Evolutionary conservation across 2,888 invertebrate species (phyloP).

Genomic region (Hirtodrosophila cameraria): DNA sequence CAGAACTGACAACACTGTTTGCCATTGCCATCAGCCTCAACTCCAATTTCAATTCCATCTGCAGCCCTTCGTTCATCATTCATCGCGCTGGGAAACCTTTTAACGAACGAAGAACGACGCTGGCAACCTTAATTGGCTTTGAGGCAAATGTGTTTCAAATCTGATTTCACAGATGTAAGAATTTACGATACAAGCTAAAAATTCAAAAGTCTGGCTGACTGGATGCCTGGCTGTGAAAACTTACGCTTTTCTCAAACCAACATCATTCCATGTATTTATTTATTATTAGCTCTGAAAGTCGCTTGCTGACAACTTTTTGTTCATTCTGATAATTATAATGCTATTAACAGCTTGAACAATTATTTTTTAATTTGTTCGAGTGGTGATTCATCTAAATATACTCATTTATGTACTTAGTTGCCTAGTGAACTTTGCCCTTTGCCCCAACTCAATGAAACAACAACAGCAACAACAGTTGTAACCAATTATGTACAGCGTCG

Average conservation of each 20-base stretch:
- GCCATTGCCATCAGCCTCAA: conserved; percentile 1
- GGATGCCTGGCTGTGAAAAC: conserved; percentile 1
- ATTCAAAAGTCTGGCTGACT: conserved; percentile 5
- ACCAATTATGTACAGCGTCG: conserved; percentile 49
- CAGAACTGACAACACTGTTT: not conserved
- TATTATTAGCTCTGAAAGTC: conserved; percentile 10
- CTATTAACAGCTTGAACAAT: conserved; percentile 20
- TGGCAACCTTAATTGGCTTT: conserved; percentile 66
- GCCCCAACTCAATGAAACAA: conserved; percentile 16
- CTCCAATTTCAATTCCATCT: not conserved
- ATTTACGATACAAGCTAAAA: conserved; percentile 23
- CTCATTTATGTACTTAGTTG: not conserved
- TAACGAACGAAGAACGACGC: conserved; percentile 23
- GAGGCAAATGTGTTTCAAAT: conserved; percentile 62
- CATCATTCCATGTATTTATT: conserved; percentile 2
- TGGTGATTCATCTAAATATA: not conserved
- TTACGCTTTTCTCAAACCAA: conserved; percentile 3
- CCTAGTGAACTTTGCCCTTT: conserved; percentile 31
- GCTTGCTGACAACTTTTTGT: conserved; percentile 12
- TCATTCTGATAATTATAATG: conserved; percentile 15
- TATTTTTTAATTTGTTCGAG: conserved; percentile 28
- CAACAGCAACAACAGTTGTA: conserved; percentile 25
- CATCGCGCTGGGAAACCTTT: conserved; percentile 57
- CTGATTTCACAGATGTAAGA: conserved; percentile 50
- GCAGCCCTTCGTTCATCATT: conserved; percentile 1